Evolutionary conservation across 2,888 invertebrate genomes (phyloP).

Genomic region (Sussaba pulchella): DNA sequence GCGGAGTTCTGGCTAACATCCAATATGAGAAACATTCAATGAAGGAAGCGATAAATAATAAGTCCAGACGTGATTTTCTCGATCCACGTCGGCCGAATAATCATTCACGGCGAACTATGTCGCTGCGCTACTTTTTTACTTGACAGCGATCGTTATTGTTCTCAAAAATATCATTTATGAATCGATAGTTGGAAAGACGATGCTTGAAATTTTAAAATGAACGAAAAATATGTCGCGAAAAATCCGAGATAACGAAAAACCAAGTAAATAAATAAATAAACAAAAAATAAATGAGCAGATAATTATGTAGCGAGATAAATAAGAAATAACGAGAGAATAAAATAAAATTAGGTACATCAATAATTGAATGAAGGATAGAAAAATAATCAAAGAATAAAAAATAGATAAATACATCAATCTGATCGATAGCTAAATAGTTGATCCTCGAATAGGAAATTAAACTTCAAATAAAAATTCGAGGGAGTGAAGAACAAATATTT

Average conservation of each 20-base stretch:
- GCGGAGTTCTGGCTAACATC: constrained; percentile 50
- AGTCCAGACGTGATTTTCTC: constrained; percentile 25
- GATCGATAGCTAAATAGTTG: too few species aligned
- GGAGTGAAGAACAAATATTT: constrained; percentile 69
- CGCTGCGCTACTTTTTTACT: not conserved
- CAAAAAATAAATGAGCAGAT: too few species aligned
- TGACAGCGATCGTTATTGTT: constrained; percentile 7
- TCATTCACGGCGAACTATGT: constrained; percentile 53
- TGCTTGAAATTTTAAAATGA: not conserved
- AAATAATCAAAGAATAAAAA: too few species aligned
- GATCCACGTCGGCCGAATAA: constrained; percentile 47
- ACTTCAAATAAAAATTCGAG: too few species aligned
- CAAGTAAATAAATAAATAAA: too few species aligned
- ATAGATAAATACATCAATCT: too few species aligned
- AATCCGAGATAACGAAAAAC: too few species aligned
- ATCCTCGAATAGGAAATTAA: too few species aligned
- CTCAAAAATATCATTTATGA: not conserved
- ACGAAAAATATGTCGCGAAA: not conserved
- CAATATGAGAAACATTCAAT: constrained; percentile 60
- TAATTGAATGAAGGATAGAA: too few species aligned
- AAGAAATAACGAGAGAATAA: too few species aligned
- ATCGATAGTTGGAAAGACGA: constrained; percentile 30
- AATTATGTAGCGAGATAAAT: too few species aligned
- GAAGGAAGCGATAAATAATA: constrained; percentile 57
- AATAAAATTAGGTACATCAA: too few species aligned